Base-by-base conservation (phyloP, 2,113 vertebrate species). In the Gasterosteus aculeatus region DNA sequence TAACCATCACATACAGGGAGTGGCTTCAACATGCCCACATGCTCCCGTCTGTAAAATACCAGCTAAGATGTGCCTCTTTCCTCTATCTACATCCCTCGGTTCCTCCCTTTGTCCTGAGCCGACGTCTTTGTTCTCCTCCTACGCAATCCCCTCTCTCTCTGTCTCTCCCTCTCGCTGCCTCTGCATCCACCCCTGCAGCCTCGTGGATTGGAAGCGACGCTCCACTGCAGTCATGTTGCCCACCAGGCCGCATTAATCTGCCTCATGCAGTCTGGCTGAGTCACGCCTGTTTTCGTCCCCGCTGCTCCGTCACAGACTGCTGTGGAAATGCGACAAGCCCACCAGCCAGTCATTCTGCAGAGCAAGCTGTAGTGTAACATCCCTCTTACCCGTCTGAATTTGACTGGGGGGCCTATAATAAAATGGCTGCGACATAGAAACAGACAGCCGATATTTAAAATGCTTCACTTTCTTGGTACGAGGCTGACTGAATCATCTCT, bases 51-150 rank as follows among this genome's bases (percentile, higher is more conserved):
- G 53, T 5, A 53, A 44, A 71, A 83, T 62, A 76, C 59, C 49
- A 56, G 77, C 59, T 49, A 68, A 47, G 79, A 62, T 78, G 79
- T 81, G 69, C 39, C 70, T 74, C 42, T 77, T 73, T 38, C 35
- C 35, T 38, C 35, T 38, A 85, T 83, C 75, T 56, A 62, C 38
- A 42, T 61, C 51, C 59, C 80, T 58, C 51, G 66, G 41, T 67
- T 85, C 62, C 49, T 63, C 71, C 61, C 73, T 86, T 88, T 79
- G 78, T 86, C 76, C 26, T 5, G 16, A 64, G 61, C 72, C 72
- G 3, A 53, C 29, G 75, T 85, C 92, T 92, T 92, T 91, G 89
- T 93, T 89, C 90, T 86, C 72, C 59, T 56, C 60, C 81, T 88
- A 79, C 10, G 62, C 77, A 77, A 77, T 81, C 63, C 64, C 33